These are phyloP conservation scores for Caradrina kadenii DNA, from an alignment of 2,888 invertebrate species.

Conservation along the genomic window DNA sequence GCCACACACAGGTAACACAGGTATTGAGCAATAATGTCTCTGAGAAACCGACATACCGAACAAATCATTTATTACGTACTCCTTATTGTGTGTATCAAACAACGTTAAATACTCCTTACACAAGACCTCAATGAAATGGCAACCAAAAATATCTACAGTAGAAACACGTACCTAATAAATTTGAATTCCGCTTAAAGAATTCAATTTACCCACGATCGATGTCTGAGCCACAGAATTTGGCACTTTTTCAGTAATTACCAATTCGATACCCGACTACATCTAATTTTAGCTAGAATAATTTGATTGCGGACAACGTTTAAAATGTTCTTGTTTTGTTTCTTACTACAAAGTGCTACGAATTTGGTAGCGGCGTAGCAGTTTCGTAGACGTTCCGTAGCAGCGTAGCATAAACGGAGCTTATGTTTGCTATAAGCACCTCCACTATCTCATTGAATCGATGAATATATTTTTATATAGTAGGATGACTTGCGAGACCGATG, in stretches of 20 bases:
- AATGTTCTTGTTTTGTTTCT: constrained; percentile 25
- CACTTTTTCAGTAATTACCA: constrained; percentile 56
- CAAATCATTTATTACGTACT: neutral
- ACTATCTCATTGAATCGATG: neutral
- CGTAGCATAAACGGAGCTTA: neutral
- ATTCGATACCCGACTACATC: constrained; percentile 33
- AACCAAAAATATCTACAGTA: constrained; percentile 9
- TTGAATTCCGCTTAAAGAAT: constrained; percentile 49
- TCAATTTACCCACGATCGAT: constrained; percentile 53
- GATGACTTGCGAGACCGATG: no score
- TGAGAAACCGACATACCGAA: no score
- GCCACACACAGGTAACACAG: no score
- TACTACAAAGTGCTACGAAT: constrained; percentile 17
- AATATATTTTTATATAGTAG: no score
- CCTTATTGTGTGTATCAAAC: neutral
- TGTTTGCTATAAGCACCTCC: neutral
- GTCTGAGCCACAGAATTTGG: constrained; percentile 46
- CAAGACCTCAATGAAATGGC: neutral
- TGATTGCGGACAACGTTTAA: constrained; percentile 40
- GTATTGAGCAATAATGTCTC: no score
- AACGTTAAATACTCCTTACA: neutral
- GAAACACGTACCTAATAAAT: constrained; percentile 54
- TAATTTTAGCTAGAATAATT: constrained; percentile 50
- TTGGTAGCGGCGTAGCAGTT: constrained; percentile 6
- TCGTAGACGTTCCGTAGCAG: constrained; percentile 15